Percentiles rank a stretch among this genome's conserved stretches.
Evolutionary conservation across 2,888 invertebrate genomes (phyloP).

Genomic region (Ennomos fuscantarius): DNA sequence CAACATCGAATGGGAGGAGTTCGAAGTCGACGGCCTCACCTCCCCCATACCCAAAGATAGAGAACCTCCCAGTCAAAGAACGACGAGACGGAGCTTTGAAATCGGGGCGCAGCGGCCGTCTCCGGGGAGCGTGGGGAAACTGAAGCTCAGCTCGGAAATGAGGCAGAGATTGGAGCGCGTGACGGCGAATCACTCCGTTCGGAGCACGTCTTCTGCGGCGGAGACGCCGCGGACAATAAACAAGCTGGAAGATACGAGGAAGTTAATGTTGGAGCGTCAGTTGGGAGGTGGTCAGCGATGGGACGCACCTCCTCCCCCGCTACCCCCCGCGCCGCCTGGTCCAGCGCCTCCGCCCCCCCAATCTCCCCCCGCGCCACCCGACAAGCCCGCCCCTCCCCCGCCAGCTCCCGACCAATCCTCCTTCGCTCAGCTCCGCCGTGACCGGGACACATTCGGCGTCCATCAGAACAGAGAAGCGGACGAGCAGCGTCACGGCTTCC

Average conservation of each 20-base stretch:
- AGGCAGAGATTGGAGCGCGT: conserved; percentile 94
- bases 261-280: conserved; percentile 94
- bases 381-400: conserved; percentile 86
- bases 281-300: conserved; percentile 88
- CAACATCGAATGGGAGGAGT: conserved; percentile 93
- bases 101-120: conserved; percentile 92
- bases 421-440: conserved; percentile 89
- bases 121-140: conserved; percentile 95
- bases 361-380: conserved; percentile 84
- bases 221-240: conserved; percentile 90
- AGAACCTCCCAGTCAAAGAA: conserved; percentile 73
- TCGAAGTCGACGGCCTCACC: conserved; percentile 88
- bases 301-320: conserved; percentile 88
- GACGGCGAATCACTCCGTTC: conserved; percentile 94
- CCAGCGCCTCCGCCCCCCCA: conserved; percentile 88
- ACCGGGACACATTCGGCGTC: conserved; percentile 90
- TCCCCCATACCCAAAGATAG: conserved; percentile 54
- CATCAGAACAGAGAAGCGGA: conserved; percentile 87
- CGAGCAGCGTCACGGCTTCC: conserved; percentile 81
- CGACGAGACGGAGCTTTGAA: conserved; percentile 88
- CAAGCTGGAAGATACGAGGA: conserved; percentile 94
- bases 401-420: conserved; percentile 83
- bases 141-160: conserved; percentile 96
- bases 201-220: conserved; percentile 89
- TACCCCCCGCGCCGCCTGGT: conserved; percentile 85